These are phyloP conservation scores for Cyclina sinensis DNA, from an alignment of 1,140 invertebrate genomes.

Conservation along the genomic window DNA sequence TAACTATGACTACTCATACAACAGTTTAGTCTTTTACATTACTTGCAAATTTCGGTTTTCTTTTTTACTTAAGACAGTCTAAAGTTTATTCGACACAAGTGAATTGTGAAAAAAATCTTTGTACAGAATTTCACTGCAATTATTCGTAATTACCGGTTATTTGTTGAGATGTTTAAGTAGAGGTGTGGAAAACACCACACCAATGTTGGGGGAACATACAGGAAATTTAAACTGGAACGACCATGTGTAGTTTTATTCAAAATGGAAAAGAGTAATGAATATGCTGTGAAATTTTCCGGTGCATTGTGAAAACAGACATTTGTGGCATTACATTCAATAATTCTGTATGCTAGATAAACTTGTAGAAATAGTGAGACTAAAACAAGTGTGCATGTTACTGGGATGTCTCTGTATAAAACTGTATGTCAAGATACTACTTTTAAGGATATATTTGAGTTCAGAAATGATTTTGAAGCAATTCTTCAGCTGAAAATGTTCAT, in stretches of 20 bases:
- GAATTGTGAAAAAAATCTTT: background rate
- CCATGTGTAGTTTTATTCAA: background rate
- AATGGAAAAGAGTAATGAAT: background rate
- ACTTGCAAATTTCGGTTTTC: too few relatives aligned
- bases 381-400: too few relatives aligned
- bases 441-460: too few relatives aligned
- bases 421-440: too few relatives aligned
- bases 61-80: background rate
- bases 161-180: background rate
- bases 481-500: too few relatives aligned
- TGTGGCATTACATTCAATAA: too few relatives aligned
- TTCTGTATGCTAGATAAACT: too few relatives aligned
- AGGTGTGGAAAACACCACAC: background rate
- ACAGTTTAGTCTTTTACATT: background rate
- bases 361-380: too few relatives aligned
- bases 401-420: too few relatives aligned
- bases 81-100: background rate
- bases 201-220: background rate
- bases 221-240: background rate
- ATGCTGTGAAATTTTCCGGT: background rate
- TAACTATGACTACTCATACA: background rate
- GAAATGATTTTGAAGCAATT: too few relatives aligned
- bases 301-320: background rate
- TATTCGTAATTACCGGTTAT: slow-evolving; percentile 7
- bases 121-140: slow-evolving; percentile 41